Base-by-base conservation (phyloP, 1,140 invertebrate species). In the Neodiprion virginianus region DNA sequence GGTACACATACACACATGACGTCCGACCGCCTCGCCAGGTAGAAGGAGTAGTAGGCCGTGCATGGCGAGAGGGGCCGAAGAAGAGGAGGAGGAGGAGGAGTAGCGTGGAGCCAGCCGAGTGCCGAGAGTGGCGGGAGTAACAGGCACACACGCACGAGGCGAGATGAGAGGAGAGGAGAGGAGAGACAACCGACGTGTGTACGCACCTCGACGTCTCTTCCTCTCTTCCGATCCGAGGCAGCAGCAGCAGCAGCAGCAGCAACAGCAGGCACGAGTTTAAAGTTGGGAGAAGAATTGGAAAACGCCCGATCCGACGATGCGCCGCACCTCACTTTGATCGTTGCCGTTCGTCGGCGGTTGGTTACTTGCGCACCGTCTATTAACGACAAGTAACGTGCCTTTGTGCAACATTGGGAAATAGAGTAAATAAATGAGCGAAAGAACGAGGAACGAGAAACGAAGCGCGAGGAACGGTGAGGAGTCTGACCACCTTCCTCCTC, bases 1-100 rank as follows among this genome's bases (percentile, higher is more conserved):
- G 84, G 80, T 83, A 87, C 86, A 88, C 86, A 88, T 86, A 88
- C 81, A 87, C 85, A 61, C 53, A 87, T 86, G 83, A 14, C 84
- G 84, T 81, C 79, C 78, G 77, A 73, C 73, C 78, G 77, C 77
- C 72, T 78, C 76, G 78, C 78, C 75, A 84, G 80, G 82, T 82
- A 84, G 80, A 84, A 79, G 73, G 82, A 84, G 53, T 12, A 14
- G 53, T 61, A 61, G 53, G 53, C 53, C 53, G 53, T 61, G 53
- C 53, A 17, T 40, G 53, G 53, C 53, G 53, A 61, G 53, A 81
- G 80, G 75, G 78, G 74, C 76, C 72, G 76, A 72, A 21, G 53
- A 61, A 71, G 74, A 70, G 67, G 21, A 21, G 23, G 21, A 21
- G 23, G 21, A 73, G 72, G 28, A 50, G 65, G 67, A 73, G 72